Percentiles rank a stretch among this genome's conserved stretches.
phyloP scores from a whole-genome alignment of 1,140 invertebrate genomes.

The Asbolus verrucosus region DNA sequence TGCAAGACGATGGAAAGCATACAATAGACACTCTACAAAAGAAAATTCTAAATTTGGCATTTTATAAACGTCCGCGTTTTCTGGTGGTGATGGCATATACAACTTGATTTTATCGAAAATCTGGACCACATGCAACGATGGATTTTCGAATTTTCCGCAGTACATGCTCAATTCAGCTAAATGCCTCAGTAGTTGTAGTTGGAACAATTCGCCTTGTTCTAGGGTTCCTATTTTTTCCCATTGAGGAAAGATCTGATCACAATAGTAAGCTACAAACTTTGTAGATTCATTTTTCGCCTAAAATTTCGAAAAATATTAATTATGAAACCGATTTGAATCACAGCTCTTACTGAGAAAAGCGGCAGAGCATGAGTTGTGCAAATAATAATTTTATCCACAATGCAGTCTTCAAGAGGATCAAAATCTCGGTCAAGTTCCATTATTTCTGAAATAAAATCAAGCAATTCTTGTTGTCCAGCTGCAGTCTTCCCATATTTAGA shows the following conservation, averaged over 20 bases:
- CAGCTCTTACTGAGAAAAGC: constrained; percentile 90
- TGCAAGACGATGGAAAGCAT: constrained; percentile 89
- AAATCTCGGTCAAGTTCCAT: constrained; percentile 82
- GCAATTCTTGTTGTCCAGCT: constrained; percentile 86
- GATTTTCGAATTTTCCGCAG: constrained; percentile 81
- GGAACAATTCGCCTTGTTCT: constrained; percentile 76
- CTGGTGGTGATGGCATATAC: constrained; percentile 84
- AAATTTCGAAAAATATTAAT: constrained; percentile 59
- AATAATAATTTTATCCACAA: constrained; percentile 81
- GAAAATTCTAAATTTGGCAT: constrained; percentile 90
- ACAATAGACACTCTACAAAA: constrained; percentile 93
- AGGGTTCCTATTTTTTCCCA: constrained; percentile 70
- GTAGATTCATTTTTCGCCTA: constrained; percentile 91
- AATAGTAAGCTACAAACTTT: constrained; percentile 88
- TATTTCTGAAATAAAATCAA: constrained; percentile 86
- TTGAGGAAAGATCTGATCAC: constrained; percentile 83
- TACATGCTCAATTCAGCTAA: constrained; percentile 87
- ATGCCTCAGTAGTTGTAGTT: constrained; percentile 87
- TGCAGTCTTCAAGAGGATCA: constrained; percentile 83
- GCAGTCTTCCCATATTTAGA: constrained; percentile 85
- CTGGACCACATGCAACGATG: constrained; percentile 78
- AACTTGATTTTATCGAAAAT: constrained; percentile 86
- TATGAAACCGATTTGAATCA: too few relatives aligned
- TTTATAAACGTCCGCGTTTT: constrained; percentile 71
- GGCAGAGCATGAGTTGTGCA: constrained; percentile 87